Percentiles rank a stretch among this genome's conserved stretches.
These are phyloP conservation scores for Bombus waltoni DNA, from an alignment of 1,140 invertebrate genomes.

Conservation along the genomic window DNA sequence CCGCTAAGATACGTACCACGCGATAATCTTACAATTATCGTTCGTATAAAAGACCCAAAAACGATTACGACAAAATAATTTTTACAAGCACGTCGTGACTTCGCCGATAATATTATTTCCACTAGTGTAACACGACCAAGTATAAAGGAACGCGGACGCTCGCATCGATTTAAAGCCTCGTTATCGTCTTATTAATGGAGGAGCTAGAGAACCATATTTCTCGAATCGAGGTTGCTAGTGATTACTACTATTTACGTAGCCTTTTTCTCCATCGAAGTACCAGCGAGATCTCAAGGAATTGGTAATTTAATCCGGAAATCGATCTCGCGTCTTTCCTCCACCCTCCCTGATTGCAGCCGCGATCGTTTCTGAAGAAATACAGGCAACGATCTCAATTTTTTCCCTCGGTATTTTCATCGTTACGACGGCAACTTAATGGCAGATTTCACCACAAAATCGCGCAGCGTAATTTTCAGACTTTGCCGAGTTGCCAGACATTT, in stretches of 20 bases:
- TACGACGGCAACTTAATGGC: not conserved
- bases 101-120: not conserved
- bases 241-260: slow-evolving; percentile 19
- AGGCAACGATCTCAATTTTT: not conserved
- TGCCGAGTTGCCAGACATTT: not conserved
- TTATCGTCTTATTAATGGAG: slow-evolving; percentile 2
- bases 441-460: slow-evolving; percentile 22
- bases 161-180: slow-evolving; percentile 8
- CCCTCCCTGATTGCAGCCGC: not conserved
- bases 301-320: slow-evolving; percentile 36
- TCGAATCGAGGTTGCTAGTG: not conserved
- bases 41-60: not conserved
- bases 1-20: too few relatives aligned
- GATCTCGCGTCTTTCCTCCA: not conserved
- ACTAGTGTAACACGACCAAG: not conserved
- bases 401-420: not conserved
- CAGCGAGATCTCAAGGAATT: not conserved
- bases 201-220: slow-evolving; percentile 2
- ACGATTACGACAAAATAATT: not conserved
- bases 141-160: not conserved
- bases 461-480: slow-evolving; percentile 1
- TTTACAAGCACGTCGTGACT: not conserved
- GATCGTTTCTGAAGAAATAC: slow-evolving; percentile 18
- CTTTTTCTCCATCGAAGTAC: not conserved
- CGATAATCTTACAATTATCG: too few relatives aligned